Evolutionary conservation across 2,888 invertebrate species (phyloP), one percentile per base, ranked within the genome.

Genomic region (Polydrusus pterygomalis): DNA sequence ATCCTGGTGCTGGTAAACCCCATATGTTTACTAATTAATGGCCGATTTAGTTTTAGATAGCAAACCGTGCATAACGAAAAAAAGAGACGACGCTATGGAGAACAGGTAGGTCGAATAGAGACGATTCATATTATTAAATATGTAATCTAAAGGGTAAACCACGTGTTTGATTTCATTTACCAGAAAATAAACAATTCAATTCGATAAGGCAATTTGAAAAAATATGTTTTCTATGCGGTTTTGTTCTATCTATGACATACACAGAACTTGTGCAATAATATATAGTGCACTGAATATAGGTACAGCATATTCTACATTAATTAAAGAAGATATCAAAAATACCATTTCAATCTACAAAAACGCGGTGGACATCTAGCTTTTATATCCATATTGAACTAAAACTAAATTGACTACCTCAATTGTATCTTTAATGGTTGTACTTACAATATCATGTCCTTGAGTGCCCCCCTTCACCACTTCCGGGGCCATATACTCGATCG

Each of bases 401-500:
- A n/a, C n/a, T n/a, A n/a, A n/a, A n/a, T n/a, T n/a, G n/a, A n/a
- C n/a, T n/a, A n/a, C n/a, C n/a, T n/a, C n/a, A n/a, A n/a, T n/a
- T n/a, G n/a, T n/a, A n/a, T n/a, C n/a, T n/a, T n/a, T n/a, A n/a
- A n/a, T n/a, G 25, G 25, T 25, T 17, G 51, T 71, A 94, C 95
- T 95, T 88, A 96, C 96, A 87, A 96, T 96, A 92, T 97, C 97
- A 88, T 98, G 98, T 20, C 98, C 98, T 80, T 93, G 92, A 70
- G 93, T 93, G 77, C 96, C 96, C 70, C 96, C 96, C 83, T 94
- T 88, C 77, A 94, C 93, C 49, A 93, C 93, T 86, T 94, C 91
- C 77, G 87, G 98, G 18, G 98, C 98, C 98, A 99, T 99, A 88
- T 99, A 99, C 87, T 99, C 98, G 83, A 98, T 96, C 79, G 98